Base-by-base conservation (phyloP, 2,113 vertebrate species). In the Anguilla japonica region DNA sequence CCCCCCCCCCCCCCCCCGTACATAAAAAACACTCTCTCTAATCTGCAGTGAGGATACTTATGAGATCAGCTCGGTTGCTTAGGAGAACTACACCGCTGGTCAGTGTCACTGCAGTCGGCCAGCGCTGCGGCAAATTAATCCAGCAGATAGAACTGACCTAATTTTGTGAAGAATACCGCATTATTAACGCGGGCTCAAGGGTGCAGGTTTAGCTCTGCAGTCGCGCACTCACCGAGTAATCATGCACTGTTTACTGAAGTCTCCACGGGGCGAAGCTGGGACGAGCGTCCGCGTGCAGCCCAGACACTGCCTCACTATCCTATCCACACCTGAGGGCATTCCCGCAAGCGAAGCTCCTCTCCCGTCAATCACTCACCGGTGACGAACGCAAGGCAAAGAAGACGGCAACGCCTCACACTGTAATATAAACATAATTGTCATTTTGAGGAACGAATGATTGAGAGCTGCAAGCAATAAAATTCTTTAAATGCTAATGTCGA, bases 281-380 rank as follows among this genome's bases (percentile, higher is more conserved):
- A 53, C 84, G 67, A 84, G 86, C 57, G 84, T 85, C 81, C 46
- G 78, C 39, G n/a, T 81, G 86, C 79, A 78, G 39, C 56, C 13
- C 22, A 18, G 13, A 26, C 43, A 60, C 43, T 83, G 50, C 57
- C 50, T 84, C 71, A 78, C 83, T 86, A 81, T 53, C 81, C 87
- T 81, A 79, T 53, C 46, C 78, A 78, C 60, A 84, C 22, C 7
- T 40, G 13, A 90, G 53, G 85, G 78, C 79, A 60, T 88, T 85
- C 84, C 83, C 81, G 41, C 34, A 85, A 84, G 43, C 29, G 29
- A 81, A 43, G 81, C 79, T 79, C 26, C 60, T 26, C 4, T 67
- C 18, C 41, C 75, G 53, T 84, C 85, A 57, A 84, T 88, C 84
- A 86, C 80, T 80, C 85, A 87, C 26, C 83, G 18, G 46, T 43